A percentile compares a stretch with the other conserved stretches of the same genome.
Evolutionary conservation across 2,888 invertebrate genomes (phyloP).

Genomic region (Ichneumoninae sp.): DNA sequence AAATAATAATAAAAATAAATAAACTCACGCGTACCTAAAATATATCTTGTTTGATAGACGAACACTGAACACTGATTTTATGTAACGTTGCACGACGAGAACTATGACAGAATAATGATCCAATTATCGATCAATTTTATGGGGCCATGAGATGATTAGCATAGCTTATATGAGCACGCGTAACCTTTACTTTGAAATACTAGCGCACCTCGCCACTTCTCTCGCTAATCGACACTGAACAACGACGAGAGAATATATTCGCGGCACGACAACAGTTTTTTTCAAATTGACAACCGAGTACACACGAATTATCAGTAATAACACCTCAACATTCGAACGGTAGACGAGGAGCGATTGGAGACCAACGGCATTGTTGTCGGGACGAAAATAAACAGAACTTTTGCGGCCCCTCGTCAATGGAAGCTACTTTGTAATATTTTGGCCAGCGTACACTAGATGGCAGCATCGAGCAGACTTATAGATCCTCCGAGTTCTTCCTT

Average conservation of each 20-base stretch:
- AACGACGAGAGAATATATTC: not conserved
- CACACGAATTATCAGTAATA: conserved; percentile 15
- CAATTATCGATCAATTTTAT: conserved; percentile 64
- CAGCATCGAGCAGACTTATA: conserved; percentile 50
- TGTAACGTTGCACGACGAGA: conserved; percentile 23
- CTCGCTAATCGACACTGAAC: not conserved
- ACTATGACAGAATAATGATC: conserved; percentile 53
- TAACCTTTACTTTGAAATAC: conserved; percentile 45
- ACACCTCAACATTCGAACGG: conserved; percentile 41
- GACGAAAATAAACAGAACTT: conserved; percentile 65
- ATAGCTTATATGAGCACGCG: conserved; percentile 28
- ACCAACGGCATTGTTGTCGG: conserved; percentile 63
- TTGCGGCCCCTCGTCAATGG: conserved; percentile 48
- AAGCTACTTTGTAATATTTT: conserved; percentile 21
- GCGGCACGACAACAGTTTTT: conserved; percentile 19
- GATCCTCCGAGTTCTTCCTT: not conserved
- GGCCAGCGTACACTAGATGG: conserved; percentile 48
- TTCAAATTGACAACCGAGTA: conserved; percentile 2
- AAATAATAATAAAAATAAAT: not conserved
- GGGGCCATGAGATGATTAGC: conserved; percentile 54
- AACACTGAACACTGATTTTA: conserved; percentile 42
- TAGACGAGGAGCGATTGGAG: conserved; percentile 38
- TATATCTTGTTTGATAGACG: conserved; percentile 1
- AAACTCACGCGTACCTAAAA: conserved; percentile 16
- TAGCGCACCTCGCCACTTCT: conserved; percentile 17